phyloP scores from a whole-genome alignment of 2,797 vertebrate species.

The Phrynocephalus vlangalii region DNA sequence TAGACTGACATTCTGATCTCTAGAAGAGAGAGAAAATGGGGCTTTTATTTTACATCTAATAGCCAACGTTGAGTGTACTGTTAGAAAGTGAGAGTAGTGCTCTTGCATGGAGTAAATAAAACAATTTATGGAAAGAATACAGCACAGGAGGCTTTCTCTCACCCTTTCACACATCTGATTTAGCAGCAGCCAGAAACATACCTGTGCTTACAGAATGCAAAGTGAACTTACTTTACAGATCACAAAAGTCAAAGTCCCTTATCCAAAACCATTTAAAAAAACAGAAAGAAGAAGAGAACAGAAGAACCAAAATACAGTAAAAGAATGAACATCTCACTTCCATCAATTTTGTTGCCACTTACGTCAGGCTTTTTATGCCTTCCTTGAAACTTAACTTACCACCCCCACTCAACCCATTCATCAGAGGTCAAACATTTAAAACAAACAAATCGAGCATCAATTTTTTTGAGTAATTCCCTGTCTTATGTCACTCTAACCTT shows the following conservation, averaged over 20 bases:
- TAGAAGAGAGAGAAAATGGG: background rate
- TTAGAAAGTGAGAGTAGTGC: background rate
- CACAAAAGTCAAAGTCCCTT: background rate
- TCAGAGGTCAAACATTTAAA: background rate
- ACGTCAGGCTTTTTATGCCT: background rate
- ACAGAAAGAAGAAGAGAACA: too few species aligned
- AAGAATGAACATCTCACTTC: too few species aligned
- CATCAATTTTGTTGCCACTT: background rate
- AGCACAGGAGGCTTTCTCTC: background rate
- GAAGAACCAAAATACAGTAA: too few species aligned
- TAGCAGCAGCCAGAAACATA: background rate
- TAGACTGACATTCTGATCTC: background rate
- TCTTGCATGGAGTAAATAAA: background rate
- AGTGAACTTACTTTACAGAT: background rate
- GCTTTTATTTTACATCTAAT: background rate
- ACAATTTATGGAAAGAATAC: background rate
- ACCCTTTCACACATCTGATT: background rate
- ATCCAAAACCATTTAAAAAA: background rate
- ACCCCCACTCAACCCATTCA: background rate
- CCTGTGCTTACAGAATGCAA: background rate
- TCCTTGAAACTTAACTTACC: background rate
- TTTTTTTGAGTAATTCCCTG: background rate
- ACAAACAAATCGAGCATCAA: background rate
- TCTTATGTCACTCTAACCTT: constrained; percentile 29
- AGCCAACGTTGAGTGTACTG: background rate